Conservation (phyloP, 2,888 invertebrate species). For the Chrysomela aeneicollis region DNA sequence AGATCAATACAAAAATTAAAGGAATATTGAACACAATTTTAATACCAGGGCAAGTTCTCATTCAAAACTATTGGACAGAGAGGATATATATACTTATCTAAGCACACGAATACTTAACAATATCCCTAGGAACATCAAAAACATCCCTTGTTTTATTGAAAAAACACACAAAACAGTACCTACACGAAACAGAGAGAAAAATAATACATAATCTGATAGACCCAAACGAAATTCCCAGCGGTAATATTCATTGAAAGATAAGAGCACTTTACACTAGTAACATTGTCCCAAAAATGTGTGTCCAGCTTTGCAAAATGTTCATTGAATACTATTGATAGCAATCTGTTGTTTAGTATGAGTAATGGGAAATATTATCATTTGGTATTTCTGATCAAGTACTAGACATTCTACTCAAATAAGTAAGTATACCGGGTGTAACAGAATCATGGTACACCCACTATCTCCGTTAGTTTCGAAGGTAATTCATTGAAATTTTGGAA, state of each 20-base stretch:
- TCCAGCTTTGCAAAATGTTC: neutral
- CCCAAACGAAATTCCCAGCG: neutral
- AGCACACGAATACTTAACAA: constrained; percentile 10
- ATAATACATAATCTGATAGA: constrained; percentile 14
- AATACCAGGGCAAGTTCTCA: constrained; percentile 4
- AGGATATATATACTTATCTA: constrained; percentile 9
- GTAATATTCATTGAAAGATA: neutral
- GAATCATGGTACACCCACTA: no score
- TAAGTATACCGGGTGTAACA: no score
- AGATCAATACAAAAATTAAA: constrained; percentile 12
- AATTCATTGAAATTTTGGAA: no score
- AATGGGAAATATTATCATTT: no score
- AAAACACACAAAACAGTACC: neutral
- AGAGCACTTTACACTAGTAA: neutral
- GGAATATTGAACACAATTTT: constrained; percentile 10
- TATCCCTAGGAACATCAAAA: constrained; percentile 4
- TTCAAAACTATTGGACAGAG: constrained; percentile 14
- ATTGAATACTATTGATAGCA: no score
- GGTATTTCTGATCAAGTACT: no score
- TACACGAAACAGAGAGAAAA: neutral
- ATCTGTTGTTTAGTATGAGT: no score
- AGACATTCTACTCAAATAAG: neutral
- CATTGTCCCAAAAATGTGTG: neutral
- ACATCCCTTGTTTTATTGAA: neutral
- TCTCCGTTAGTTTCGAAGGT: no score